phyloP scores from a whole-genome alignment of 1,140 invertebrate genomes.

The Gonatopus flavifemur region DNA sequence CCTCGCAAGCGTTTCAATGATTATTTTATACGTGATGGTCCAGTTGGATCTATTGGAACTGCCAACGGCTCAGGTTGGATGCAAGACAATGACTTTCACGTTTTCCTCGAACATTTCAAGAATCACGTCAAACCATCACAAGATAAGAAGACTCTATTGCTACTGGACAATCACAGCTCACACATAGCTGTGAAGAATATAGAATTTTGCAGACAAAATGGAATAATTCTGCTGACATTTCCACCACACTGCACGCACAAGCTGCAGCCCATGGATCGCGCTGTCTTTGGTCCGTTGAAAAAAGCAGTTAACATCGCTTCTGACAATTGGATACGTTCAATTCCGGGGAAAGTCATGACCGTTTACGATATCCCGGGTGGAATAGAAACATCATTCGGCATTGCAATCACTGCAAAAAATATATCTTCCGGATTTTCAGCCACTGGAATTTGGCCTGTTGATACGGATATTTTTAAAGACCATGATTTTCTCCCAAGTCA shows the following conservation, averaged over 20 bases:
- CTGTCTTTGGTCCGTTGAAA: constrained; percentile 54
- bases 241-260: too few relatives aligned
- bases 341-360: constrained; percentile 51
- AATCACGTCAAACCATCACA: not conserved
- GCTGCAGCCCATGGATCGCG: too few relatives aligned
- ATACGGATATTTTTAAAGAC: constrained; percentile 38
- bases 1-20: constrained; percentile 13
- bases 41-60: constrained; percentile 8
- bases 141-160: constrained; percentile 16
- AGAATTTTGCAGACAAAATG: constrained; percentile 26
- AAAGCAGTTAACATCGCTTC: constrained; percentile 32
- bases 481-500: too few relatives aligned
- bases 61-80: constrained; percentile 15
- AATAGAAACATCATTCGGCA: constrained; percentile 41
- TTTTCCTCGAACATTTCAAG: too few relatives aligned
- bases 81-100: constrained; percentile 7
- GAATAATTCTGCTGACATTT: constrained; percentile 46
- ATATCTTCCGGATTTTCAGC: constrained; percentile 43
- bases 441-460: constrained; percentile 40
- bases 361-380: too few relatives aligned
- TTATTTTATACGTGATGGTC: constrained; percentile 28
- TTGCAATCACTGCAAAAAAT: constrained; percentile 47
- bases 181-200: constrained; percentile 6
- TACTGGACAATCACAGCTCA: too few relatives aligned
- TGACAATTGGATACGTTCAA: constrained; percentile 42